Base-by-base conservation (phyloP, 2,888 invertebrate genomes). In the Villa cingulata region DNA sequence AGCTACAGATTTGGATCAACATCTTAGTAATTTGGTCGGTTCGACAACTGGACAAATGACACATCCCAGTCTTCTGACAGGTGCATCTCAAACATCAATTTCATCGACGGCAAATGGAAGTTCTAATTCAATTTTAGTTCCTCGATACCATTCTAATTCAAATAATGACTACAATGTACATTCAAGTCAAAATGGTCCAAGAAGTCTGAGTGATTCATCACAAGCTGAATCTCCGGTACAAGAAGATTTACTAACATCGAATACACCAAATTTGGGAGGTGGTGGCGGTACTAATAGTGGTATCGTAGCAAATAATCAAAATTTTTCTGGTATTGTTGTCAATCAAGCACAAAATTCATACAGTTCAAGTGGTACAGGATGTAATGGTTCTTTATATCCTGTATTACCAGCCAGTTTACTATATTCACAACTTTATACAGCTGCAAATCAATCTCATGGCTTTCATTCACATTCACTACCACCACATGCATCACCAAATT, bases 171-270 rank as follows among this genome's bases (percentile, higher is more conserved):
- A 84, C 70, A 64, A 63, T 48, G 66, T 70, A 12, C 70, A 70
- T 55, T 64, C 68, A 34, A 73, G 79, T 56, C 72, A 80, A 54
- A 73, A 75, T 18, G 80, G 81, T 3, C 86, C 87, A 0, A 72
- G 87, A 38, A 86, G 86, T 15, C 69, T 87, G 27, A 86, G 86
- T 56, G 87, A 86, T 64, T 86, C 86, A 37, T 86, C 86, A 34
- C 82, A 86, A 52, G 85, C 86, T 4, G 86, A 86, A 61, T 85
- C 85, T 36, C 86, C 86, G 2, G 85, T 86, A 16, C 86, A 86
- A 70, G 85, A 85, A 60, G 85, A 86, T 57, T 67, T 82, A 4
- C 71, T 81, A 36, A 76, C 78, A 2, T 76, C 79, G 7, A 81
- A 80, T 59, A 77, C 78, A 3, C 74, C 77, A 6, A 74, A 77